phyloP scores from a whole-genome alignment of 1,140 invertebrate species.

The Dreissena polymorpha region DNA sequence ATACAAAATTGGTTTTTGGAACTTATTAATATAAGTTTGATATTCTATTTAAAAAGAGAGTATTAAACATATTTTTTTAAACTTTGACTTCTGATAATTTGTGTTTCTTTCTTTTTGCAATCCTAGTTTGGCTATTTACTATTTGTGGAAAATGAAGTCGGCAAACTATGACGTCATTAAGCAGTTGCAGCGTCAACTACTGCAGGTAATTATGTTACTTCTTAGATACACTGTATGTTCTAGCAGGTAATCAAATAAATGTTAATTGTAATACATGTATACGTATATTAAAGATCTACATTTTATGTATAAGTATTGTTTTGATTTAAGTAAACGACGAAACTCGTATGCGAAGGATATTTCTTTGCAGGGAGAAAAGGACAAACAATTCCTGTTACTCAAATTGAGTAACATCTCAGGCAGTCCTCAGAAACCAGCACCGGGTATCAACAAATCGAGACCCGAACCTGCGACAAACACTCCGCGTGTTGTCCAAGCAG shows the following conservation, averaged over 20 bases:
- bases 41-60: too few species aligned
- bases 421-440: too few species aligned
- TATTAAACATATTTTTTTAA: background rate
- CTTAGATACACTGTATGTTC: background rate
- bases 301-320: constrained; percentile 76
- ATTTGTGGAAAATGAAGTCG: constrained; percentile 87
- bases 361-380: constrained; percentile 87
- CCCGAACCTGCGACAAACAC: too few species aligned
- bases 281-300: background rate
- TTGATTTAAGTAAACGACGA: constrained; percentile 85
- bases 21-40: too few species aligned
- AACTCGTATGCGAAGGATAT: constrained; percentile 69
- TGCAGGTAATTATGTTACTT: constrained; percentile 79
- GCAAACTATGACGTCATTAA: constrained; percentile 91
- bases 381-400: constrained; percentile 92
- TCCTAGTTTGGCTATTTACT: constrained; percentile 87
- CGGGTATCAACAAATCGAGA: too few species aligned
- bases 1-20: too few species aligned
- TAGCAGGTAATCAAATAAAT: background rate
- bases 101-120: background rate
- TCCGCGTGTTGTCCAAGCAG: too few species aligned
- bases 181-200: constrained; percentile 90
- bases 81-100: background rate
- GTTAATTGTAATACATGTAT: background rate
- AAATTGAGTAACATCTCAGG: constrained; percentile 83